Percentiles rank a stretch among this genome's conserved stretches.
These are phyloP conservation scores for Anseranas semipalmata DNA, from an alignment of 2,113 vertebrate species.

Conservation along the genomic window DNA sequence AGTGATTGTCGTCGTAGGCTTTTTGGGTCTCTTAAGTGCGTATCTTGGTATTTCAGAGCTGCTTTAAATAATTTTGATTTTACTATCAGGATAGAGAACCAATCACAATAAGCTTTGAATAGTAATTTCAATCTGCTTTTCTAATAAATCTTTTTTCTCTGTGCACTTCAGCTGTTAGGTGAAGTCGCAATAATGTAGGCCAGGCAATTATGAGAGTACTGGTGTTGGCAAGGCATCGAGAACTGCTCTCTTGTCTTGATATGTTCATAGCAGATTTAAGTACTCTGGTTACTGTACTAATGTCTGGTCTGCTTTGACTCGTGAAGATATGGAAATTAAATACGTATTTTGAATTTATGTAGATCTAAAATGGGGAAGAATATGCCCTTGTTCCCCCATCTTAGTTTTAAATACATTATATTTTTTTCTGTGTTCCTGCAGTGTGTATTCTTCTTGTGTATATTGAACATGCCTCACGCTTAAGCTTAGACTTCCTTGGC, in stretches of 20 bases:
- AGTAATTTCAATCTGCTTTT: neutral
- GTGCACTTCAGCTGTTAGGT: neutral
- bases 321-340: neutral
- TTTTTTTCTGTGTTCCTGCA: neutral
- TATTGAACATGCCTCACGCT: neutral
- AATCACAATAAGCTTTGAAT: neutral
- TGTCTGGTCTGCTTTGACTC: neutral
- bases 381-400: neutral
- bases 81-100: neutral
- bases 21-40: slow-evolving; percentile 17
- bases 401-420: neutral
- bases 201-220: neutral
- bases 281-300: neutral
- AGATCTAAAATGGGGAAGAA: neutral
- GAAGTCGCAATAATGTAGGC: neutral
- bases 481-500: neutral
- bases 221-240: neutral
- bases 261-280: neutral
- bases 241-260: neutral
- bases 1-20: slow-evolving; percentile 27
- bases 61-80: neutral
- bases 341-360: rapidly evolving
- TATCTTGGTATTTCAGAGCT: neutral
- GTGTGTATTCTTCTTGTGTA: rapidly evolving
- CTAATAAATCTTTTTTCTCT: neutral